Evolutionary conservation across 2,888 invertebrate species (phyloP), one percentile per base, ranked within the genome.

Genomic region (Aphodius sticticus): DNA sequence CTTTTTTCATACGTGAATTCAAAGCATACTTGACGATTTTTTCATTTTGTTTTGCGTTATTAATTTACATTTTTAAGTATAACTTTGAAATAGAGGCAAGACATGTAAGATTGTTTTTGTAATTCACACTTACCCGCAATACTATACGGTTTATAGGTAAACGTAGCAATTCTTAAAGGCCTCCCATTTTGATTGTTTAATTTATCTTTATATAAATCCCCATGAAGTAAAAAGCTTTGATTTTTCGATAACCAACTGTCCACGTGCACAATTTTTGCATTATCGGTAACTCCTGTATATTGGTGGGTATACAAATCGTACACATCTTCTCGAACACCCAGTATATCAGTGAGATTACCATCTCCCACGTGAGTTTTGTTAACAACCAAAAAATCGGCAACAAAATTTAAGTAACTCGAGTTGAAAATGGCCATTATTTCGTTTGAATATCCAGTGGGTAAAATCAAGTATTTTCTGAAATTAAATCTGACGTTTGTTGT

Each of bases 131-230:
- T 85, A 87, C 88, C 87, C 37, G 87, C 82, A 77, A 93, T 87
- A n/a, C 89, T 89, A 84, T 93, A 93, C 0, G 93, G 93, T 83
- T 91, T 91, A 84, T 93, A 93, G 69, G 90, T 90, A 85, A 93
- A 92, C 79, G 91, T 90, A 9, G 92, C 91, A 36, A 92, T 89
- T 85, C 87, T 91, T 6, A 93, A 83, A 0, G 83, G 84, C 87
- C 87, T 85, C 69, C 88, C 87, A 78, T 84, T 78, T 80, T 87
- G 83, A 80, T 86, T 80, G 4, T 26, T 37, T 14, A 86, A 70
- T 83, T 86, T 86, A 81, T 86, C 82, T 6, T 84, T 84, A 82
- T 82, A 86, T 38, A 86, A 84, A 84, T 83, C 77, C 69, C 69
- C 78, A 35, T 80, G 77, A 12, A 71, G n/a, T 26, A 77, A 15